Evolutionary conservation across 2,113 vertebrate species (phyloP).

Genomic region (Notechis scutatus): DNA sequence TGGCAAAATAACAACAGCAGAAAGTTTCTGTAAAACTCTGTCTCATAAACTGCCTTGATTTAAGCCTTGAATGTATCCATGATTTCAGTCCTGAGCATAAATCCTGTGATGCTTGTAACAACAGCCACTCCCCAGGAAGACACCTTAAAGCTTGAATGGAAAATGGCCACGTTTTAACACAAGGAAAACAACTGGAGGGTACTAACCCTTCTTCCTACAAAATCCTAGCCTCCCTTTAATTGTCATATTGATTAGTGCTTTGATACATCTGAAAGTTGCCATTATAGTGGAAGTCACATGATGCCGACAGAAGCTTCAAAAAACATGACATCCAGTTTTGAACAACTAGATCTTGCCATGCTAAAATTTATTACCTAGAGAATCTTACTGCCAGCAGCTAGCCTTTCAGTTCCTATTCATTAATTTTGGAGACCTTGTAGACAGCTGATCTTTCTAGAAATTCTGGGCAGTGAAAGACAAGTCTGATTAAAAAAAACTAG

Average conservation of each 20-base stretch:
- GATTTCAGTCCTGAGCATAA: background rate
- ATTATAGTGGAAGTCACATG: background rate
- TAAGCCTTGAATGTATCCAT: background rate
- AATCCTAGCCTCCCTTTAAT: background rate
- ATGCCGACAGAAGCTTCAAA: background rate
- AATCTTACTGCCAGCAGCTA: background rate
- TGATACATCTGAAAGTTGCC: conserved; percentile 18
- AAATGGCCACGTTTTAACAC: background rate
- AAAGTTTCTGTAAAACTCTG: background rate
- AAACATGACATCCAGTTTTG: conserved; percentile 5
- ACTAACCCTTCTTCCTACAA: background rate
- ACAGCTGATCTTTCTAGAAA: background rate
- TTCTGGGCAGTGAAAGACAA: background rate
- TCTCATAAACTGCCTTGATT: background rate
- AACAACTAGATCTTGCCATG: background rate
- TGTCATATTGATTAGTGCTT: conserved; percentile 4
- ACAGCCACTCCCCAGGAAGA: background rate
- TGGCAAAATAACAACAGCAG: background rate
- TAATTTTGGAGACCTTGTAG: background rate
- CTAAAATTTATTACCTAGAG: background rate
- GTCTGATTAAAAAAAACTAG: background rate
- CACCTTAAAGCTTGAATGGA: background rate
- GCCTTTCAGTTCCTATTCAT: background rate
- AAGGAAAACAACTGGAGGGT: background rate
- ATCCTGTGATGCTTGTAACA: background rate